These are phyloP conservation scores for Tetramorium parvispinum DNA, from an alignment of 1,140 invertebrate genomes.

Conservation along the genomic window DNA sequence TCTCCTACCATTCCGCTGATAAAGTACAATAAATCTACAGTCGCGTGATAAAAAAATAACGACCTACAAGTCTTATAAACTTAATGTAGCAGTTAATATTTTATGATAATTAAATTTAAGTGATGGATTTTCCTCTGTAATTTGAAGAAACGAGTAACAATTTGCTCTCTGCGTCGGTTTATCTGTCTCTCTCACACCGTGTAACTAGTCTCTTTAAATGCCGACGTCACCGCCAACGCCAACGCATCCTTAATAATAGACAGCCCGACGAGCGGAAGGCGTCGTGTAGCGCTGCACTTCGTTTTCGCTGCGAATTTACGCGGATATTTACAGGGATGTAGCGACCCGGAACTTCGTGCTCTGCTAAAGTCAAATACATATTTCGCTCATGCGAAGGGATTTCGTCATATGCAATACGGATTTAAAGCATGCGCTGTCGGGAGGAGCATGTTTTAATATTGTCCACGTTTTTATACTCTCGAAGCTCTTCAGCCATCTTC, in stretches of 20 bases:
- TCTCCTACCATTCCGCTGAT: background rate
- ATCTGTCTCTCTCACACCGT: background rate
- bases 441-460: background rate
- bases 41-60: background rate
- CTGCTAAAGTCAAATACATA: constrained; percentile 14
- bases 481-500: background rate
- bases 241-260: constrained; percentile 39
- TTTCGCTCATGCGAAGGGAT: constrained; percentile 15
- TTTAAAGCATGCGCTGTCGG: background rate
- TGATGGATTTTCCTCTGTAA: background rate
- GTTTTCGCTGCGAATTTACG: constrained; percentile 2
- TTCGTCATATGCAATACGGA: background rate
- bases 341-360: constrained; percentile 13
- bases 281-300: constrained; percentile 2
- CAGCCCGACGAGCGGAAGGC: background rate
- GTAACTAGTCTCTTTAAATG: constrained; percentile 8
- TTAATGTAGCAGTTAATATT: background rate
- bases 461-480: background rate
- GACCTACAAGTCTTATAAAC: background rate
- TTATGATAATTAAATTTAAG: background rate
- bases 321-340: constrained; percentile 14
- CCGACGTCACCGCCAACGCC: constrained; percentile 24
- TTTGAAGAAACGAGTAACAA: constrained; percentile 15
- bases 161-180: background rate
- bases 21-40: background rate